A percentile compares a stretch with the other conserved stretches of the same genome.
These are phyloP conservation scores for Acronicta alni DNA, from an alignment of 2,888 invertebrate genomes.

Conservation along the genomic window DNA sequence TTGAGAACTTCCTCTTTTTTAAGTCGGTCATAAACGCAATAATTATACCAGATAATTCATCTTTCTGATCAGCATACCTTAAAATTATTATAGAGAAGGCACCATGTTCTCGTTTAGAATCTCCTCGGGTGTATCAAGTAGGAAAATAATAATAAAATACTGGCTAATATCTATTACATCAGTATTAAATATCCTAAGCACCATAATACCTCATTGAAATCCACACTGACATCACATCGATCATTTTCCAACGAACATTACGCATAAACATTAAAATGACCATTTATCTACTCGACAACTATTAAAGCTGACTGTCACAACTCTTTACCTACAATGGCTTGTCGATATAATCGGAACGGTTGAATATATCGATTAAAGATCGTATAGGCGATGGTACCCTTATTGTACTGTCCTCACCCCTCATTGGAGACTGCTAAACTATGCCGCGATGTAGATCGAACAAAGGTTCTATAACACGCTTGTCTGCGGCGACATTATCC, in stretches of 20 bases:
- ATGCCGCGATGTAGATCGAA: constrained; percentile 73
- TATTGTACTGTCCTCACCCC: constrained; percentile 86
- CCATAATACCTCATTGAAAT: constrained; percentile 31
- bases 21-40: no score
- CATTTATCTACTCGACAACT: constrained; percentile 56
- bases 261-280: constrained; percentile 37
- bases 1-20: no score
- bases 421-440: constrained; percentile 68
- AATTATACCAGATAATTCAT: no score
- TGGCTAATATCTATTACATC: constrained; percentile 15
- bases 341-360: constrained; percentile 79
- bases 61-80: no score
- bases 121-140: constrained; percentile 21
- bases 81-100: no score
- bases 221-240: constrained; percentile 32
- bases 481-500: constrained; percentile 68
- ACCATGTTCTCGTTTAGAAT: no score
- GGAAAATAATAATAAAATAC: no score
- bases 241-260: constrained; percentile 32
- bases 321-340: constrained; percentile 74
- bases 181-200: constrained; percentile 26
- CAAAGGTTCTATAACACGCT: constrained; percentile 76
- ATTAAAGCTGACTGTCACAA: constrained; percentile 67
- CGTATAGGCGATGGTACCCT: constrained; percentile 74
- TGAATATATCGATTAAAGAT: constrained; percentile 77